Percentiles rank a stretch among this genome's conserved stretches.
Conservation (phyloP, 2,113 vertebrate genomes). For the Pteropus alecto region DNA sequence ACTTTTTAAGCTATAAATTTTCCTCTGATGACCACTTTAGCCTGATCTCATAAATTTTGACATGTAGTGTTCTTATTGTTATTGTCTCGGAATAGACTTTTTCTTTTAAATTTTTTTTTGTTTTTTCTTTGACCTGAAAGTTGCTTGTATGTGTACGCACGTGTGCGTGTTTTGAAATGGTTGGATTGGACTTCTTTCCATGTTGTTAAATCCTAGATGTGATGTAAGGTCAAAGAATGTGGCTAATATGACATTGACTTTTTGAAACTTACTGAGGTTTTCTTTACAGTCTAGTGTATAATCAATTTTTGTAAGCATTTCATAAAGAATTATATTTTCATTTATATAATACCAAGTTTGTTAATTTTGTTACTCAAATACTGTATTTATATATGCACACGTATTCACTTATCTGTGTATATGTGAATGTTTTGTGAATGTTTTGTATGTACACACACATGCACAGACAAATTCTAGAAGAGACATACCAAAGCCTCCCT, state of each 20-base stretch:
- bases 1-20: conserved; percentile 1
- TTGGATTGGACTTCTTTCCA: neutral
- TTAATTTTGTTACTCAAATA: neutral
- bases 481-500: neutral
- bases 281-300: neutral
- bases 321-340: conserved; percentile 12
- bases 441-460: too few relatives aligned
- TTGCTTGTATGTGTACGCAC: neutral
- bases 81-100: neutral
- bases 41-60: neutral
- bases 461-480: neutral
- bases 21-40: conserved; percentile 31
- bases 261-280: neutral
- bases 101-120: conserved; percentile 17
- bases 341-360: neutral
- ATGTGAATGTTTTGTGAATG: too few relatives aligned
- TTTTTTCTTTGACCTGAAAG: neutral
- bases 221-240: conserved; percentile 19
- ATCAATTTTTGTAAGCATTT: neutral
- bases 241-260: neutral
- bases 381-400: neutral
- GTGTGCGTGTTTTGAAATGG: neutral
- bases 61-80: neutral
- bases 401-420: neutral
- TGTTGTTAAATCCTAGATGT: neutral